Evolutionary conservation across 1,140 invertebrate genomes (phyloP).

Genomic region (Wasmannia auropunctata): DNA sequence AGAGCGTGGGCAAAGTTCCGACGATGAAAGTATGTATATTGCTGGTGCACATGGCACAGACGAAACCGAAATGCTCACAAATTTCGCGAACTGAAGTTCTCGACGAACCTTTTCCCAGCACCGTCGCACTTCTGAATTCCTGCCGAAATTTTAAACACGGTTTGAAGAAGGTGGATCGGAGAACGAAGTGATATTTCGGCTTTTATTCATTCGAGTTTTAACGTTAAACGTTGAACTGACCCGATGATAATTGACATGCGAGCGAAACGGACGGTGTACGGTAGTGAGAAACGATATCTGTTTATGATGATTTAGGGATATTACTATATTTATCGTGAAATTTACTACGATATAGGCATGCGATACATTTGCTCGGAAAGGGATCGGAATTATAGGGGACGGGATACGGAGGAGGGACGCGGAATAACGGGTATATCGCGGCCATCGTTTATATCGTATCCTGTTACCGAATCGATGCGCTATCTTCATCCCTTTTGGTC

Average conservation of each 20-base stretch:
- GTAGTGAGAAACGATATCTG: background rate
- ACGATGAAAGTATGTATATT: conserved; percentile 39
- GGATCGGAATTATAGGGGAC: background rate
- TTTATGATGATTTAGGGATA: conserved; percentile 6
- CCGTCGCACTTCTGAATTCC: background rate
- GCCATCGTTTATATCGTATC: background rate
- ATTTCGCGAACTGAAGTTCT: background rate
- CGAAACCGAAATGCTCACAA: conserved; percentile 34
- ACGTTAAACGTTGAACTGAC: background rate
- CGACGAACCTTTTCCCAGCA: background rate
- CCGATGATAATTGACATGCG: background rate
- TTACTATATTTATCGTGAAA: conserved; percentile 4
- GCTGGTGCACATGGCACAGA: background rate
- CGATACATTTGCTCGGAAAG: background rate
- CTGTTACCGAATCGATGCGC: conserved; percentile 23
- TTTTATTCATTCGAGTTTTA: background rate
- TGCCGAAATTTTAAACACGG: background rate
- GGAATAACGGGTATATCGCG: background rate
- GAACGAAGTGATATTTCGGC: background rate
- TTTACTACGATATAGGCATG: background rate
- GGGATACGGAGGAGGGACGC: background rate
- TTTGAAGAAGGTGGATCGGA: background rate
- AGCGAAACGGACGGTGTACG: background rate
- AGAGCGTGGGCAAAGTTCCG: background rate
- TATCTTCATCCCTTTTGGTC: background rate